Evolutionary conservation across 1,140 invertebrate genomes (phyloP).

Genomic region (Ceratina calcarata): DNA sequence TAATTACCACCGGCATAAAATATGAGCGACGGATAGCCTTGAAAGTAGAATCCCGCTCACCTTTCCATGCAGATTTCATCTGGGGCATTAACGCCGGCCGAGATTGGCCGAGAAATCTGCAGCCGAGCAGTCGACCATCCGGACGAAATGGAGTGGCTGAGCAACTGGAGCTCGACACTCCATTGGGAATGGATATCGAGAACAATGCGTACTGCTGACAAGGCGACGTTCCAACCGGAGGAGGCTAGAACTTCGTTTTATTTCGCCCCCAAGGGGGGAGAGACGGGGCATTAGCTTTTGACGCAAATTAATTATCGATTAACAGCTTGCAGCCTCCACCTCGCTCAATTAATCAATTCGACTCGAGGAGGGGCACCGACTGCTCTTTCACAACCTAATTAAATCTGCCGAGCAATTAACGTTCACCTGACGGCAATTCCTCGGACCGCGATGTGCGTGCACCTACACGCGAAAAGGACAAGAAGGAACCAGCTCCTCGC

Average conservation of each 20-base stretch:
- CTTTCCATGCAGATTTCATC: slow-evolving; percentile 51
- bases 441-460: slow-evolving; percentile 15
- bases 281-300: slow-evolving; percentile 30
- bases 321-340: slow-evolving; percentile 35
- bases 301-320: slow-evolving; percentile 53
- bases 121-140: slow-evolving; percentile 8
- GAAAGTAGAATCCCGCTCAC: background rate
- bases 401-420: slow-evolving; percentile 50
- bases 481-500: background rate
- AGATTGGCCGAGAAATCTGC: slow-evolving; percentile 42
- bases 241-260: slow-evolving; percentile 27
- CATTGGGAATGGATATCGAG: slow-evolving; percentile 44
- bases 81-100: slow-evolving; percentile 19
- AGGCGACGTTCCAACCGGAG: slow-evolving; percentile 35
- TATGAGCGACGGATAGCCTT: slow-evolving; percentile 27
- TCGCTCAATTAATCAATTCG: slow-evolving; percentile 30
- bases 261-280: background rate
- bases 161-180: slow-evolving; percentile 51
- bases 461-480: background rate
- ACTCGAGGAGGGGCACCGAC: slow-evolving; percentile 8
- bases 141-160: slow-evolving; percentile 37
- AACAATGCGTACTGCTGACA: slow-evolving; percentile 42
- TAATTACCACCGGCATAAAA: slow-evolving; percentile 26
- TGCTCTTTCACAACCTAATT: slow-evolving; percentile 37
- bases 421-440: slow-evolving; percentile 3